These are phyloP conservation scores for Chloromyia formosa DNA, from an alignment of 2,888 invertebrate genomes.

Conservation along the genomic window DNA sequence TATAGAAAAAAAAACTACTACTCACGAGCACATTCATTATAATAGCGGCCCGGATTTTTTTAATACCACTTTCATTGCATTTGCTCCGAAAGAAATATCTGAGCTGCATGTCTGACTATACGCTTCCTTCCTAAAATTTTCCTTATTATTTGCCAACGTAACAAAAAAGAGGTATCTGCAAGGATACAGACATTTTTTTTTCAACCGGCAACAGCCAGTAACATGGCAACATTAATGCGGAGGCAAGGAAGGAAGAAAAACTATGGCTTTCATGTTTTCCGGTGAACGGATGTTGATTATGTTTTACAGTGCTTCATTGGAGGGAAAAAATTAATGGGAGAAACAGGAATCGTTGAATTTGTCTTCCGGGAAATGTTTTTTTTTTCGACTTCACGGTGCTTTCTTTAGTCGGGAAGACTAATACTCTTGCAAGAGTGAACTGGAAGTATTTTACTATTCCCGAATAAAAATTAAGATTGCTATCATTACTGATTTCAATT, in stretches of 20 bases:
- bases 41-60: too few relatives aligned
- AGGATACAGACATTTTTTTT: not conserved
- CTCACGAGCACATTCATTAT: too few relatives aligned
- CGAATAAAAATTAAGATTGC: not conserved
- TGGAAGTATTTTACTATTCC: not conserved
- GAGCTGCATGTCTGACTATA: not conserved
- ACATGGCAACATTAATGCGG: not conserved
- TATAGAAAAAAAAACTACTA: too few relatives aligned
- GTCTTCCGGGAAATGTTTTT: conserved; percentile 4
- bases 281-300: not conserved
- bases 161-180: not conserved
- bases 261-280: not conserved
- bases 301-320: not conserved
- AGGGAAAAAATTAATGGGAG: not conserved
- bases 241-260: not conserved
- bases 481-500: not conserved
- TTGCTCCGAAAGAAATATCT: too few relatives aligned
- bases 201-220: not conserved
- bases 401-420: too few relatives aligned
- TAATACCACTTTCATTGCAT: too few relatives aligned
- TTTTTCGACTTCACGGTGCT: not conserved
- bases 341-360: not conserved
- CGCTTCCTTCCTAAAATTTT: not conserved
- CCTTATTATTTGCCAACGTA: not conserved
- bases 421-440: not conserved